phyloP scores from a whole-genome alignment of 1,140 invertebrate species.

The Papilio xuthus region DNA sequence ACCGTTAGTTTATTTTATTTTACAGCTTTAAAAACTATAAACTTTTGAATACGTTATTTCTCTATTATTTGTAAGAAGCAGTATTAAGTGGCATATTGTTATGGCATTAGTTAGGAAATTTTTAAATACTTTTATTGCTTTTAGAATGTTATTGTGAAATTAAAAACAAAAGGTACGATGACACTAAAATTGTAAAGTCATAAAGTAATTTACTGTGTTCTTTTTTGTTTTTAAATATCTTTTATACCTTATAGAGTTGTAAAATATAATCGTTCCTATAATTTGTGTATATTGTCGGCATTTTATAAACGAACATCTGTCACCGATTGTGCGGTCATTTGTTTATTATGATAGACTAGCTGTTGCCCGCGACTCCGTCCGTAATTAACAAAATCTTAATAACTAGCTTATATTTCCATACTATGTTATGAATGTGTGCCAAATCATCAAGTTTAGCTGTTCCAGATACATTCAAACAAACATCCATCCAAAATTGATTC shows the following conservation, averaged over 20 bases:
- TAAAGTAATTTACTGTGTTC: slow-evolving; percentile 14
- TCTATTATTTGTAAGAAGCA: neutral
- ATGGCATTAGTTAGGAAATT: neutral
- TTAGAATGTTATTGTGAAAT: slow-evolving; percentile 30
- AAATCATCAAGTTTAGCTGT: too few species aligned
- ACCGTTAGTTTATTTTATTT: neutral
- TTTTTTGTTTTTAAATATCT: slow-evolving; percentile 15
- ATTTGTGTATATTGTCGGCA: neutral
- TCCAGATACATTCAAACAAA: too few species aligned
- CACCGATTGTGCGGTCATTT: too few species aligned
- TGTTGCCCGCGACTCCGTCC: too few species aligned
- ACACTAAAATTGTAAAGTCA: slow-evolving; percentile 16
- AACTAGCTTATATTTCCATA: too few species aligned
- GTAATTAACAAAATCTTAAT: too few species aligned
- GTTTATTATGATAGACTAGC: too few species aligned
- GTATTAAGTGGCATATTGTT: neutral
- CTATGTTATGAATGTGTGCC: too few species aligned
- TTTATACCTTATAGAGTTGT: neutral
- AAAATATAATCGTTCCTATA: neutral
- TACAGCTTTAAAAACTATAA: neutral
- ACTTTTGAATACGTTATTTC: neutral
- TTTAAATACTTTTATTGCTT: slow-evolving; percentile 14
- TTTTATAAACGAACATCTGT: too few species aligned
- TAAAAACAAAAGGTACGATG: slow-evolving; percentile 18
- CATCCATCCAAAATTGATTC: too few species aligned